Percentiles rank a stretch among this genome's conserved stretches.
These are phyloP conservation scores for Ennomos erosarius DNA, from an alignment of 2,888 invertebrate genomes.

Conservation along the genomic window DNA sequence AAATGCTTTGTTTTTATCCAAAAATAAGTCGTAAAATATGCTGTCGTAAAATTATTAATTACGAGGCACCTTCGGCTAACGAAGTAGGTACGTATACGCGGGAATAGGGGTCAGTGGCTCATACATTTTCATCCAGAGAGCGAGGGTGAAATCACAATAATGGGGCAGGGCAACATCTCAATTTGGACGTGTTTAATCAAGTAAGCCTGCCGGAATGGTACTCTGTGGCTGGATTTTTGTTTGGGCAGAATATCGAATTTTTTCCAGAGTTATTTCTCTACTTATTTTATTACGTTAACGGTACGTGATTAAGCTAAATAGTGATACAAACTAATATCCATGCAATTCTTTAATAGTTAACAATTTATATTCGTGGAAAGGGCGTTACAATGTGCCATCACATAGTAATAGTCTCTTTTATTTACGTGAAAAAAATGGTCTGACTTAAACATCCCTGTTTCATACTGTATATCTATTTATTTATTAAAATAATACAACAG, in stretches of 20 bases:
- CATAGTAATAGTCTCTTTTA: no score
- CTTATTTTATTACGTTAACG: no score
- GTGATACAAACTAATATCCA: no score
- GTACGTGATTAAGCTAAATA: no score
- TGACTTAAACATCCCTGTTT: no score
- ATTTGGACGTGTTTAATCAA: slow-evolving; percentile 40
- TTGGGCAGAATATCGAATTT: slow-evolving; percentile 2
- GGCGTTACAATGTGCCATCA: no score
- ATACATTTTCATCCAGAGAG: slow-evolving; percentile 30
- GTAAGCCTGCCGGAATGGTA: slow-evolving; percentile 27
- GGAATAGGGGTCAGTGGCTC: slow-evolving; percentile 26
- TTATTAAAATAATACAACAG: no score
- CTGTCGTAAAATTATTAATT: slow-evolving; percentile 40
- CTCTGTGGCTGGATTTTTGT: slow-evolving; percentile 19
- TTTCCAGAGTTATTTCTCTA: not conserved
- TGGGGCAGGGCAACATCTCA: slow-evolving; percentile 36
- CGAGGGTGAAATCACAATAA: slow-evolving; percentile 36
- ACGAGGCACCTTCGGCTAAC: slow-evolving; percentile 34
- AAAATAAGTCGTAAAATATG: slow-evolving; percentile 38
- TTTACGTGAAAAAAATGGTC: no score
- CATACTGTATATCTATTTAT: no score
- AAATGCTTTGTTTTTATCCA: slow-evolving; percentile 27
- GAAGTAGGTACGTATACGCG: slow-evolving; percentile 23
- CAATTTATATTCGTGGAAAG: no score
- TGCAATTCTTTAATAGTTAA: no score